Base-by-base conservation (phyloP, 1,140 invertebrate species). In the Leguminivora glycinivorella region DNA sequence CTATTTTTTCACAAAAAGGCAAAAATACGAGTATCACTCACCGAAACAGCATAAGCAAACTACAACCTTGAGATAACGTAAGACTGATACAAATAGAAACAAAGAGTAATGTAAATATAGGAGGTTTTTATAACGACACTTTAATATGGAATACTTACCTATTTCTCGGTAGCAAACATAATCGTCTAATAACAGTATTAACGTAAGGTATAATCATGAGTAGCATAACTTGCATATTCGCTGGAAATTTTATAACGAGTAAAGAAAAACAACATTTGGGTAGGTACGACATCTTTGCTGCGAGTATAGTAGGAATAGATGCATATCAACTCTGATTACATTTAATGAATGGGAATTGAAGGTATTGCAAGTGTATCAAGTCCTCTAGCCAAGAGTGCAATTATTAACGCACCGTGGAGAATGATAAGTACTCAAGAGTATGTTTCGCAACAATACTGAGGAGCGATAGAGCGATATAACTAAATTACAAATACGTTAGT, bases 61-160 rank as follows among this genome's bases (percentile, higher is more conserved):
- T 47, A 58, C 56, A 76, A 75, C 71, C 76, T 75, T 71, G 67
- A 79, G 77, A 79, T 81, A 79, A 72, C 74, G 68, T 77, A 73
- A 83, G 72, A 69, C 75, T 63, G 69, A 69, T 69, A 71, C 78
- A 79, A 73, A 63, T 63, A 63, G 58, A 63, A 29, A 34, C 58
- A 63, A 63, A 31, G 25, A 26, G 26, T 63, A 4, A 34, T 63
- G 58, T 29, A 31, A 63, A 63, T 63, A 63, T 31, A 14, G 31
- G 25, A 29, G 24, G 3, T 31, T 29, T 63, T 29, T 31, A 29
- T 17, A 4, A 17, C 19, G 47, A 52, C n/a, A 19, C 17, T 52
- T 17, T 17, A 52, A 22, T 5, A 52, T 52, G 17, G 7, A 52
- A 38, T 38, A 38, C 34, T 12, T 38, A 38, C 34, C 1, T 52